Conservation (phyloP, 2,113 vertebrate genomes). For the Notothenia rossii region DNA sequence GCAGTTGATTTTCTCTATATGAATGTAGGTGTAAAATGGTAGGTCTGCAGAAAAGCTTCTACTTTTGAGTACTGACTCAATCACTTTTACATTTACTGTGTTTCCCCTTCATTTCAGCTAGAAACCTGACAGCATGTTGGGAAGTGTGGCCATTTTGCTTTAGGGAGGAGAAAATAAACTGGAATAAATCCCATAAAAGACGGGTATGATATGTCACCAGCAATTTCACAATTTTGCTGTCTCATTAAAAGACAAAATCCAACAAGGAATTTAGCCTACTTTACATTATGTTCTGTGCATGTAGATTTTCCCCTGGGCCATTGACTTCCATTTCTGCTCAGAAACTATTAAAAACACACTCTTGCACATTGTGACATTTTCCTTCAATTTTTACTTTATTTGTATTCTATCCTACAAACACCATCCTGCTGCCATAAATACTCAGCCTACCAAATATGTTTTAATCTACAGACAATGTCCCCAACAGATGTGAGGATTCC, state of each 20-base stretch:
- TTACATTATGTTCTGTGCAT: background rate
- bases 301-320: background rate
- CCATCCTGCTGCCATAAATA: background rate
- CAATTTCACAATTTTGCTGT: background rate
- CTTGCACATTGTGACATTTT: background rate
- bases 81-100: conserved; percentile 27
- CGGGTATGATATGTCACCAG: background rate
- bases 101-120: no score
- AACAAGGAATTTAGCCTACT: background rate
- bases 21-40: conserved; percentile 23
- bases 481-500: background rate
- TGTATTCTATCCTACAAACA: background rate
- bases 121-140: background rate
- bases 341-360: conserved; percentile 1
- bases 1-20: conserved; percentile 15
- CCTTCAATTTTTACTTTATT: no score
- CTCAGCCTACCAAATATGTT: conserved; percentile 9
- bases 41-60: conserved; percentile 37
- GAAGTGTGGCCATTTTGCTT: conserved; percentile 1
- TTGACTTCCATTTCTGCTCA: background rate
- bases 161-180: background rate
- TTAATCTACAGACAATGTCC: conserved; percentile 4
- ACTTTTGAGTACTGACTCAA: conserved; percentile 40
- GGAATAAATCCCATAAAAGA: background rate
- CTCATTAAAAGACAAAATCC: background rate